phyloP scores from a whole-genome alignment of 35 echinoderm and acorn worm species.

The Amphiura filiformis region DNA sequence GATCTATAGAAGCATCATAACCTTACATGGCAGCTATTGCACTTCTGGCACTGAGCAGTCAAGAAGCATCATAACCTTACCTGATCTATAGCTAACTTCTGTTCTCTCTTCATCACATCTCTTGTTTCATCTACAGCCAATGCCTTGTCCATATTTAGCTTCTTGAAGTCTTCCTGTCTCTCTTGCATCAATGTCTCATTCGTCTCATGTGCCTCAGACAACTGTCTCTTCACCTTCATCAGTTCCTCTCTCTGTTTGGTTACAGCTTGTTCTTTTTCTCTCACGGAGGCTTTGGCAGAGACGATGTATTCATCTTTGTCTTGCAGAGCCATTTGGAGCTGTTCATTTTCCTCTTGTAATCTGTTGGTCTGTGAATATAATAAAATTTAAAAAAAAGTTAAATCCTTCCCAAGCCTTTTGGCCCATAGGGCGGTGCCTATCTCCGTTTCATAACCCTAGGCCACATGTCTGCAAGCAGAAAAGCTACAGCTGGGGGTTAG shows the following conservation, averaged over 20 bases:
- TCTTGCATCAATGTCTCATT: constrained; percentile 23
- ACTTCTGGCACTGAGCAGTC: no score
- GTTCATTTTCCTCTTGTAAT: constrained; percentile 35
- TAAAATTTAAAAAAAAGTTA: no score
- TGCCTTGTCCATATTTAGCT: background rate
- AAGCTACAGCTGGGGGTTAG: no score
- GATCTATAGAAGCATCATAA: no score
- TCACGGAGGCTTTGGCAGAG: background rate
- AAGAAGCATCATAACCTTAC: constrained; percentile 7
- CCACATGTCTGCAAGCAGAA: no score
- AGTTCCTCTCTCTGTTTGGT: background rate
- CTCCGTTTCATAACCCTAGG: no score
- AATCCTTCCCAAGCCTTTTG: no score
- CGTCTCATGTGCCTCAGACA: background rate
- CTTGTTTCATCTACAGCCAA: constrained; percentile 19
- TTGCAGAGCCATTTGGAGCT: constrained; percentile 19
- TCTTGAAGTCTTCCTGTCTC: constrained; percentile 9
- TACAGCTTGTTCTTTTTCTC: constrained; percentile 4
- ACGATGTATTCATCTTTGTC: constrained; percentile 22
- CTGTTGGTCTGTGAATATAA: background rate
- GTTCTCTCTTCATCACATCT: constrained; percentile 57
- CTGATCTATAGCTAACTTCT: constrained; percentile 59
- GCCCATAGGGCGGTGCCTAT: no score
- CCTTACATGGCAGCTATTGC: no score
- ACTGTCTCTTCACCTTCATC: background rate